Conservation (phyloP, 2,797 vertebrate species). For the Columba guinea region DNA sequence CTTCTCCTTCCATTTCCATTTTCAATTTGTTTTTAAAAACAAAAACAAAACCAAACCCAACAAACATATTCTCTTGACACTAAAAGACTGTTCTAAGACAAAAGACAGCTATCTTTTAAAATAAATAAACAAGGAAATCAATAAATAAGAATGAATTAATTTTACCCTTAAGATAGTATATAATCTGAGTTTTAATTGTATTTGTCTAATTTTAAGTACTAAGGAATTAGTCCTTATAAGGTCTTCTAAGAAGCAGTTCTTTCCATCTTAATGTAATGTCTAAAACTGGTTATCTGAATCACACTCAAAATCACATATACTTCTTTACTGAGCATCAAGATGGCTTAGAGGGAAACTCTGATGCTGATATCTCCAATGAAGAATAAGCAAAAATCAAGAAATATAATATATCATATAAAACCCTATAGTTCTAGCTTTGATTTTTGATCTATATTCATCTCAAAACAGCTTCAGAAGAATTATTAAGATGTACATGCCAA, state of each 20-base stretch:
- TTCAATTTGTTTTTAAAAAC: too few relatives aligned
- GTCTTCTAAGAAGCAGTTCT: not conserved
- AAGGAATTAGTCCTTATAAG: not conserved
- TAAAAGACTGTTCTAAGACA: not conserved
- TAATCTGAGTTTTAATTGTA: not conserved
- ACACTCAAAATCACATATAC: not conserved
- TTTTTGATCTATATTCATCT: not conserved
- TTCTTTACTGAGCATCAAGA: not conserved
- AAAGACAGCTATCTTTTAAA: not conserved
- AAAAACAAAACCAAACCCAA: too few relatives aligned
- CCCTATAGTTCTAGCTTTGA: not conserved
- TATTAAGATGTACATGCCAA: constrained; percentile 9
- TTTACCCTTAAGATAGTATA: not conserved
- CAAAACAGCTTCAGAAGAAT: not conserved
- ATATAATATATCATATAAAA: not conserved
- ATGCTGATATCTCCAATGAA: not conserved
- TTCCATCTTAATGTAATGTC: not conserved
- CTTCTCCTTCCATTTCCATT: not conserved
- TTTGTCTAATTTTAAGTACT: not conserved
- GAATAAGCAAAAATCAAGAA: not conserved
- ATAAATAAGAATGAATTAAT: not conserved
- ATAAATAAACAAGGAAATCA: not conserved
- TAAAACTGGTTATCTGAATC: not conserved
- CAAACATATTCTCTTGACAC: not conserved
- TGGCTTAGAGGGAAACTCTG: not conserved